Conservation (phyloP, 2,888 invertebrate species). For the Sesia apiformis region DNA sequence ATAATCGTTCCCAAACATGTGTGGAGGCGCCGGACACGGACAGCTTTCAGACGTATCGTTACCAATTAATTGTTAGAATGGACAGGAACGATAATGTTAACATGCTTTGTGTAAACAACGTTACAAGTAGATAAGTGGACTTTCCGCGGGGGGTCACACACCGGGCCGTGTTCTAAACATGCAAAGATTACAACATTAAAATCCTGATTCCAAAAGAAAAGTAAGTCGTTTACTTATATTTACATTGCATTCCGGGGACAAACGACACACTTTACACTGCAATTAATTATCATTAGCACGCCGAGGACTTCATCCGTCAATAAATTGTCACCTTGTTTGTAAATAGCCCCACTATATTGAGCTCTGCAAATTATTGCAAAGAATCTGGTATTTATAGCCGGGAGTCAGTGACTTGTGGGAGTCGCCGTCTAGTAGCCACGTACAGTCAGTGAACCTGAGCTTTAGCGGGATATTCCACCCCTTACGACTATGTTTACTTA, state of each 20-base stretch:
- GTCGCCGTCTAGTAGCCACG: constrained; percentile 21
- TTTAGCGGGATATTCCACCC: constrained; percentile 31
- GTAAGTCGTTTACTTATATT: not conserved
- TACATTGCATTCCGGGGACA: constrained; percentile 10
- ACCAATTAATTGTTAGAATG: constrained; percentile 43
- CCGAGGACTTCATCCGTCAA: constrained; percentile 46
- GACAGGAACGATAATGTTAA: constrained; percentile 35
- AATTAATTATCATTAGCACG: constrained; percentile 56
- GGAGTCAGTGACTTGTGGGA: constrained; percentile 43
- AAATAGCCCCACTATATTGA: constrained; percentile 47
- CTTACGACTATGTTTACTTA: constrained; percentile 6
- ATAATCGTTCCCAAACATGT: constrained; percentile 31
- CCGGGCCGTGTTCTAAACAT: too few relatives aligned
- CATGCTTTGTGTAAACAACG: constrained; percentile 26
- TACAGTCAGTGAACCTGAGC: constrained; percentile 5
- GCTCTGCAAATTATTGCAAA: constrained; percentile 35
- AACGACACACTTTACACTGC: constrained; percentile 40
- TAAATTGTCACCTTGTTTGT: constrained; percentile 53
- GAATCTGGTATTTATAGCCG: constrained; percentile 37
- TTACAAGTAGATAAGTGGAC: constrained; percentile 14
- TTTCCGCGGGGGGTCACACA: constrained; percentile 9
- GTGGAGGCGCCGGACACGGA: constrained; percentile 36
- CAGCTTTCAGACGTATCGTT: constrained; percentile 42
- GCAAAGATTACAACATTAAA: too few relatives aligned
- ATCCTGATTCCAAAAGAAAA: too few relatives aligned